Evolutionary conservation across 2,888 invertebrate genomes (phyloP), one percentile per base, ranked within the genome.

Genomic region (Bombylius discolor): DNA sequence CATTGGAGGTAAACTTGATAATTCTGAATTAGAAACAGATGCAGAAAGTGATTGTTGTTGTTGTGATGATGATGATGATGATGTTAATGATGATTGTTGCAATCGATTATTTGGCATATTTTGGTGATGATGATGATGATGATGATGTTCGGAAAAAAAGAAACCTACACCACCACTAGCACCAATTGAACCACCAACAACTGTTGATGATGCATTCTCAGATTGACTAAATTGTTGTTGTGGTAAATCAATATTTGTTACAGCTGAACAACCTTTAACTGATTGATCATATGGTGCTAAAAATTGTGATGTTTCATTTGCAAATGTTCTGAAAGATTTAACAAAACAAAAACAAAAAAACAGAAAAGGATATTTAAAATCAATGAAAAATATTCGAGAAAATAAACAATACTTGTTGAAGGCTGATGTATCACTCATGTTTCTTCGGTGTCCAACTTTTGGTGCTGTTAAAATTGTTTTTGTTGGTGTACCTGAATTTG

Each of bases 351-450:
- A 23, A 23, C 1, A 23, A 23, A 23, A 23, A 23, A 23, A 23
- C 1, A 23, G 3, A 23, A 23, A 23, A 23, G 23, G 3, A 23
- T 23, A 23, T 23, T 23, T 23, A 23, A 23, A 23, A 23, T 23
- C 23, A 23, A 23, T 23, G 23, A 23, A 23, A 60, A 54, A 63
- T 61, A 63, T 59, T 64, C 58, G 63, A 56, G 58, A 56, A 63
- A 53, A 62, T 58, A 59, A 60, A 59, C 57, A 61, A 75, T 75
- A 87, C 87, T 86, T 87, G 69, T 85, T 85, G 67, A 87, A 87
- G 63, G 87, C 86, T 55, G 87, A 85, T 4, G 89, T 89, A 67
- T 90, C 90, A 68, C 89, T 89, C 72, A 87, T 87, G 70, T 89
- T 89, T 56, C 90, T 78, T 54, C 89, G 76, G 69, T 90, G 89